Base-by-base conservation (phyloP, 2,113 vertebrate genomes). In the Sitta europaea region DNA sequence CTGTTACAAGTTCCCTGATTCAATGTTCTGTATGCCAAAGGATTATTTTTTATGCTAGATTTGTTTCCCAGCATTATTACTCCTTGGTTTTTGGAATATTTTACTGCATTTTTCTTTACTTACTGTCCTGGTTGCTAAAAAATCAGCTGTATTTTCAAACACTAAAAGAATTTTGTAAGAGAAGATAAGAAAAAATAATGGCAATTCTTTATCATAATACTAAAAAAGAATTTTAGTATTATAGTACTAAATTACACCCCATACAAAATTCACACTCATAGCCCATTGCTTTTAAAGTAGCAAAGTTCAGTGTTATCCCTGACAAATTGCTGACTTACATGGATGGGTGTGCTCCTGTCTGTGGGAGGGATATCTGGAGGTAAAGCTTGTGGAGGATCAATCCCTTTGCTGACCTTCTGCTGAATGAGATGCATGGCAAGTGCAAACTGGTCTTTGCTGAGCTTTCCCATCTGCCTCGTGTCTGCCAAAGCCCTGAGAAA, bases 391-490 rank as follows among this genome's bases (percentile, higher is more conserved):
- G 99, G 99, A 42, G 99, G 99, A 94, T 99, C 99, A 27, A 99
- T 76, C 88, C 99, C 99, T 96, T 99, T 99, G 97, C 98, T 99
- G 96, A 99, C 99, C 97, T 99, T 99, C 98, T 99, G 99, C 71
- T 99, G 99, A 86, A 99, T 99, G 94, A 99, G 97, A 97, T 99
- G 98, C 99, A 99, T 99, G 86, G 99, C 99, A 6, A 99, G 97
- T 11, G 98, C 98, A 93, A 99, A 99, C 94, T 99, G 99, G 78
- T 99, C 99, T 88, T 99, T 98, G 89, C 98, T 99, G 71, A 99
- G 96, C 97, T 99, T 99, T 29, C 99, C 99, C 81, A 98, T 98
- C 97, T 99, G 99, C 62, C 99, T 98, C 2, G 99, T 99, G 94
- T 99, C 99, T 28, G 99, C 99, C 96, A 99, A 95, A 77, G 99